Base-by-base conservation (phyloP, 2,113 vertebrate species). In the Bos indicus region DNA sequence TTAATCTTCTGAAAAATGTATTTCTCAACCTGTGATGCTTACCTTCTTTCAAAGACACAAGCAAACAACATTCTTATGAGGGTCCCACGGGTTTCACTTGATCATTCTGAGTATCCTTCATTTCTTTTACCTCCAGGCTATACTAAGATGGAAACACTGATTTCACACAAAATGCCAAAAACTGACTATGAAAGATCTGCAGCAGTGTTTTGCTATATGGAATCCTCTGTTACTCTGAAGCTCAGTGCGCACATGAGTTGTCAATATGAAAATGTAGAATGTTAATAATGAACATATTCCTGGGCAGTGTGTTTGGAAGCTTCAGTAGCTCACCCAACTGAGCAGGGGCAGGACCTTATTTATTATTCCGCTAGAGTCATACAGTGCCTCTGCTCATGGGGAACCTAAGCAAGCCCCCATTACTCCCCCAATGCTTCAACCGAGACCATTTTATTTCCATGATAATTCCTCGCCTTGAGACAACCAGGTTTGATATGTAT, bases 401-500 rank as follows among this genome's bases (percentile, higher is more conserved):
- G 16, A 54, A 71, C 40, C 36, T 48, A 82, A 88, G 33, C 21
- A 88, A 92, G 23, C 12, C 36, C 36, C 11, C 2, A 96, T 96
- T 7, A 51, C 25, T 80, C 33, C 17, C 57, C 8, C 19, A 86
- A 17, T 88, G 43, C 16, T 94, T 93, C 77, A 83, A 6, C 5
- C 6, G 57, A 97, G 59, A 91, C 9, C 33, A 33, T 90, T 77
- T 91, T 90, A 89, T 87, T 56, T 52, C 43, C 46, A 10, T 84
- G 17, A 43, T 94, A 33, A 80, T 62, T 78, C 25, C 54, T 19
- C 9, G 1, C 17, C 56, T 82, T 87, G 57, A 2, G n/a, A 2
- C 14, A 36, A 82, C 85, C 28, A 56, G 78, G 40, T 93, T 96
- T 89, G 43, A 94, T 62, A 91, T 89, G 81, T 97, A 89, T 90